These are phyloP conservation scores for Rhombomys opimus DNA, from an alignment of 2,113 vertebrate genomes.

Conservation along the genomic window DNA sequence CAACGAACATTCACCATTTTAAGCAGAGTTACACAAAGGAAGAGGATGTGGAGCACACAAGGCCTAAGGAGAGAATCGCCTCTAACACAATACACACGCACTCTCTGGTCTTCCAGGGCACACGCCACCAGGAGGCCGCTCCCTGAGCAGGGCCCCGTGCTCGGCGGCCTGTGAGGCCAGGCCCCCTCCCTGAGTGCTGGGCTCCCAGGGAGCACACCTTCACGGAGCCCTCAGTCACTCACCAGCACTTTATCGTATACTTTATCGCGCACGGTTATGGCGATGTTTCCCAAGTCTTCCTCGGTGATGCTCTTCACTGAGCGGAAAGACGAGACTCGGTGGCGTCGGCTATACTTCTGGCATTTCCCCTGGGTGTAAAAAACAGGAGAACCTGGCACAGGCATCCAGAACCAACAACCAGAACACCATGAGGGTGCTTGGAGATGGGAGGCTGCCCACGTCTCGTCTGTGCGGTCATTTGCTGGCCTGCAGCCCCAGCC, in stretches of 20 bases:
- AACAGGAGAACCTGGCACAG: background rate
- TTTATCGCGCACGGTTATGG: conserved; percentile 94
- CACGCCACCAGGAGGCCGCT: background rate
- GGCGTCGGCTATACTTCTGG: conserved; percentile 82
- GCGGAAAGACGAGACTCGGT: conserved; percentile 80
- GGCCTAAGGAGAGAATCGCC: too few relatives aligned
- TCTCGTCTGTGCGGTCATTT: rapidly evolving
- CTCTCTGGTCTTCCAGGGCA: background rate
- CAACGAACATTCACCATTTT: background rate
- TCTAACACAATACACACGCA: background rate
- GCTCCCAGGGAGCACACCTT: rapidly evolving
- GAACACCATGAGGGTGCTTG: background rate
- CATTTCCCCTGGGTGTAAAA: conserved; percentile 78
- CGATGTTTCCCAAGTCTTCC: conserved; percentile 95
- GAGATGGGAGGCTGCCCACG: rapidly evolving
- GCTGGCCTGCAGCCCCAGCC: background rate
- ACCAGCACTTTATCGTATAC: conserved; percentile 96
- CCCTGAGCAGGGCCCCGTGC: background rate
- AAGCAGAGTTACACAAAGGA: background rate
- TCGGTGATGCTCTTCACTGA: conserved; percentile 94
- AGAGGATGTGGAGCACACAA: too few relatives aligned
- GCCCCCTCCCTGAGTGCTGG: too few relatives aligned
- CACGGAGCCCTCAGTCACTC: conserved; percentile 55
- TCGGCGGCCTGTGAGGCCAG: too few relatives aligned
- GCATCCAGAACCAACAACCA: background rate